Evolutionary conservation across 2,888 invertebrate genomes (phyloP).

Genomic region (Marasmarcha lunaedactyla): DNA sequence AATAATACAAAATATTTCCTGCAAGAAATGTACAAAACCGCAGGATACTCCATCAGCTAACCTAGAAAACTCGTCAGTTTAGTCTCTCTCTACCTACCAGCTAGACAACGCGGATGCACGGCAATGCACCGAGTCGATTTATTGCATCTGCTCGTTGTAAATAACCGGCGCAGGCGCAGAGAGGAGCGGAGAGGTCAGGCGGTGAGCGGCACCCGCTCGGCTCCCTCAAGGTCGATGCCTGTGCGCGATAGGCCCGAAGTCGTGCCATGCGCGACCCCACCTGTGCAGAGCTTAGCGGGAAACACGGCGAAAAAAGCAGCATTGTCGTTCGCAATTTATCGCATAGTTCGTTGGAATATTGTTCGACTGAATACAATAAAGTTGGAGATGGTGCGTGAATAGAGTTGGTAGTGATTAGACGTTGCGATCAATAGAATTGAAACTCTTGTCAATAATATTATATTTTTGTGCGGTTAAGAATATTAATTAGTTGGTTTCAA

Average conservation of each 20-base stretch:
- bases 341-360: slow-evolving; percentile 13
- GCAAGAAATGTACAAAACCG: too few relatives aligned
- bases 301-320: slow-evolving; percentile 3
- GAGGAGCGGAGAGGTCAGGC: slow-evolving; percentile 39
- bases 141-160: slow-evolving; percentile 43
- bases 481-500: too few relatives aligned
- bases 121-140: slow-evolving; percentile 37
- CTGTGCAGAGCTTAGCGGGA: slow-evolving; percentile 19
- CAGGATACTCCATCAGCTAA: too few relatives aligned
- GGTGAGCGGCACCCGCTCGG: slow-evolving; percentile 28
- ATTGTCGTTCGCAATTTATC: slow-evolving; percentile 8
- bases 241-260: slow-evolving; percentile 40
- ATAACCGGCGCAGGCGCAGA: slow-evolving; percentile 30
- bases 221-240: slow-evolving; percentile 54
- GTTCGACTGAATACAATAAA: slow-evolving; percentile 9
- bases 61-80: too few relatives aligned
- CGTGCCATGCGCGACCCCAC: slow-evolving; percentile 43
- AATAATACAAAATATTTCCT: too few relatives aligned
- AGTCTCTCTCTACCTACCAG: too few relatives aligned
- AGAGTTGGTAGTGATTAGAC: too few relatives aligned
- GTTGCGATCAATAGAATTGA: too few relatives aligned
- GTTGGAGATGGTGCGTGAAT: too few relatives aligned
- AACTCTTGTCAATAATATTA: too few relatives aligned
- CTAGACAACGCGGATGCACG: slow-evolving; percentile 41
- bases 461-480: too few relatives aligned